Percentiles rank a stretch among this genome's conserved stretches.
These are phyloP conservation scores for Hyaena hyaena DNA, from an alignment of 2,113 vertebrate genomes.

Conservation along the genomic window DNA sequence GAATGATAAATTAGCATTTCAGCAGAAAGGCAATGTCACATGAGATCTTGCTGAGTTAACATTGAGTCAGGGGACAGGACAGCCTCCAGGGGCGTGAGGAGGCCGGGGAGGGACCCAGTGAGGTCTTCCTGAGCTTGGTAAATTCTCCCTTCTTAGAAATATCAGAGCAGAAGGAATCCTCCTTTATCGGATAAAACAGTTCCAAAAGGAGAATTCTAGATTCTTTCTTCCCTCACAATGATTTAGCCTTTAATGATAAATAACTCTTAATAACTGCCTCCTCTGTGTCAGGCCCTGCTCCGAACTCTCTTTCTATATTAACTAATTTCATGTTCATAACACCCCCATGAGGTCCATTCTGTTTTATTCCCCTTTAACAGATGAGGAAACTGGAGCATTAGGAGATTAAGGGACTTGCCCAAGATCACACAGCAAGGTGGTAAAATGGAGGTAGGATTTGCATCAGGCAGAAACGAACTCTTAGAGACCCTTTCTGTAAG, in stretches of 20 bases:
- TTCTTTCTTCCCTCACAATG: not conserved
- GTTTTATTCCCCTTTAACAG: not conserved
- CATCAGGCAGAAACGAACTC: not conserved
- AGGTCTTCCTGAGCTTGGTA: accelerated
- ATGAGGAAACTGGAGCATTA: not conserved
- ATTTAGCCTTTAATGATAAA: not conserved
- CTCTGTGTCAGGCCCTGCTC: not conserved
- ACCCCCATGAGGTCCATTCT: not conserved
- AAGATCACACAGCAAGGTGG: not conserved
- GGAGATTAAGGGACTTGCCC: not conserved
- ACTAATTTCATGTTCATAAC: not conserved
- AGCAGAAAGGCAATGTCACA: not conserved
- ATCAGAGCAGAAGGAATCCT: not conserved
- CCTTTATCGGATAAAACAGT: not conserved
- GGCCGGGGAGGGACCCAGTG: accelerated
- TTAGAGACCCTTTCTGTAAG: not conserved
- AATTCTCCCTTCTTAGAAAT: not conserved
- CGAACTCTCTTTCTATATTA: not conserved
- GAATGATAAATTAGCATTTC: not conserved
- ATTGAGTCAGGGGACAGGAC: not conserved
- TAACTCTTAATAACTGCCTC: not conserved
- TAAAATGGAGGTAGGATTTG: not conserved
- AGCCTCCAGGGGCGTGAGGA: not conserved
- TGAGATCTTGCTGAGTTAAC: not conserved
- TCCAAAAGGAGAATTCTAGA: not conserved